Base-by-base conservation (phyloP, 2,888 invertebrate genomes). In the Calephelis perditalis region DNA sequence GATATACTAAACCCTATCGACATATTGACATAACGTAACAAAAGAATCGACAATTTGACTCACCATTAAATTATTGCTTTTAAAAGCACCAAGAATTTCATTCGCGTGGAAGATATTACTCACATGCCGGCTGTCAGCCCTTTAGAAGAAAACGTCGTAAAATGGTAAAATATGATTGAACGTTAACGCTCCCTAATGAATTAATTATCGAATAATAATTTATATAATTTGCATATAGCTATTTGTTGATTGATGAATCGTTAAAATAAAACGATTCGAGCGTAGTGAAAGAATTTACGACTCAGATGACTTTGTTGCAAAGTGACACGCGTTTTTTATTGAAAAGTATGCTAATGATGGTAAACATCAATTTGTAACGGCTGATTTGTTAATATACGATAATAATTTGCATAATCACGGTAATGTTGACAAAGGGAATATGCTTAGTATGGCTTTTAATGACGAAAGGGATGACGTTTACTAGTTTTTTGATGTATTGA, bases 331-430 rank as follows among this genome's bases (percentile, higher is more conserved):
- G 84, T 76, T 81, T 86, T 80, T 73, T 60, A 36, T 45, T 59
- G 36, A 55, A 79, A 74, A 77, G 74, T 88, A 89, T 90, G 89
- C 75, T 74, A 88, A 90, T 88, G 70, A 80, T 69, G 62, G 82
- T 88, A 87, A 89, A 90, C 85, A 90, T 81, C 83, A 85, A 89
- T 89, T 89, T 88, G 88, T 85, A 85, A 89, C 89, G 90, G 89
- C 81, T 89, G 87, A 89, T 89, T 86, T 90, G 88, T 76, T 86
- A 86, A 86, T 86, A 78, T 74, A 78, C 73, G 73, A 74, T 68
- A 56, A 56, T 60, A 61, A 84, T 87, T 87, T 80, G 81, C 89
- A 88, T 88, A 87, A 86, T 83, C 74, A 83, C 65, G 64, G 62
- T 66, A 63, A 58, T 72, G 66, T 67, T 67, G 71, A 76, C 75